Evolutionary conservation across 2,797 vertebrate species (phyloP), one percentile per base, ranked within the genome.

Genomic region (Acrossocheilus wenchowensis): DNA sequence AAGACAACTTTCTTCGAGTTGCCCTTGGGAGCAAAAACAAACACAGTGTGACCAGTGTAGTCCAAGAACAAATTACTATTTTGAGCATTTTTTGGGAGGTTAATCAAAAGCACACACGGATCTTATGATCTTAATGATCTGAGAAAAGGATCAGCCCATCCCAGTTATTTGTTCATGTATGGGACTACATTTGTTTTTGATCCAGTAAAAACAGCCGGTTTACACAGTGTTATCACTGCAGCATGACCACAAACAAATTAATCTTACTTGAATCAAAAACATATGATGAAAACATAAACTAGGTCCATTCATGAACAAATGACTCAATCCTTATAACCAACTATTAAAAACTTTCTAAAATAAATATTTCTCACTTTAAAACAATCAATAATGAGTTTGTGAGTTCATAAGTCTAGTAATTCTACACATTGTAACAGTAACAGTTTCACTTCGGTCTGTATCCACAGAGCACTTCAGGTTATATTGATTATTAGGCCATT

Each of bases 81-180:
- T 36, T 66, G 6, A 34, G 5, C 2, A 5, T 26, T 34, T 15
- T 30, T 30, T 66, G 30, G 26, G 26, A 26, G 26, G 26, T 68
- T 17, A 36, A 68, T 19, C 3, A 68, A 7, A 36, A 34, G 34
- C 30, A 19, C 15, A 68, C 2, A 26, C 12, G 66, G 6, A 68
- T 26, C 5, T 62, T 5, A 26, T 14, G n/a, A 62, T 62, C 11
- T 14, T 62, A 36, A 21, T 21, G 34, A 69, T 69, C 36, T 39
- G 66, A 69, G 34, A 34, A 69, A 69, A 69, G 66, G 34, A 69
- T 69, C 34, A 39, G 66, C 66, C 39, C 34, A 69, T 69, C 36
- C 21, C 12, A 34, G 8, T 36, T 10, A 39, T 39, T 39, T 68
- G 30, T 36, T 36, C 30, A 36, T 4, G 7, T 5, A 69, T 21